phyloP scores from a whole-genome alignment of 2,888 invertebrate genomes.

The Andrena praecox region DNA sequence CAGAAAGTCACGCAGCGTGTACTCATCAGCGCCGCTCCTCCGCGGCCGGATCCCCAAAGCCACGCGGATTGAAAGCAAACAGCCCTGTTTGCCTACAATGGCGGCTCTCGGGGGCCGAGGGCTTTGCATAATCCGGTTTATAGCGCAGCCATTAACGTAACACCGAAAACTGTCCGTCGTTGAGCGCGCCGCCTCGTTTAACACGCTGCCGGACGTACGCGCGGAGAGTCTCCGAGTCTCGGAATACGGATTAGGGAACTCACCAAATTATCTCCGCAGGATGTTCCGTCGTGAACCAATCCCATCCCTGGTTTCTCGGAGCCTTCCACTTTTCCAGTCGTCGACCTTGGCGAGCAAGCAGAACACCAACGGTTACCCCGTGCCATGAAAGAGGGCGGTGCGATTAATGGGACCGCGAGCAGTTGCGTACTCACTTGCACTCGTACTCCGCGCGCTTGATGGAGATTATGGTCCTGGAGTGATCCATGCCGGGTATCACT shows the following conservation, averaged over 20 bases:
- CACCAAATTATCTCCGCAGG: slow-evolving; percentile 95
- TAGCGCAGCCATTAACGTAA: neutral
- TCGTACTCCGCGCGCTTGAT: slow-evolving; percentile 96
- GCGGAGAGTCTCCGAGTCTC: neutral
- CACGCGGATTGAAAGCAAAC: slow-evolving; percentile 51
- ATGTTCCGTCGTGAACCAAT: slow-evolving; percentile 96
- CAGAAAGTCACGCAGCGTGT: neutral
- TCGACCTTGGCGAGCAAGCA: slow-evolving; percentile 86
- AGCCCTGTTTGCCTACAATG: slow-evolving; percentile 20
- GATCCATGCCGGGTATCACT: slow-evolving; percentile 91
- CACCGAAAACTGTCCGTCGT: neutral
- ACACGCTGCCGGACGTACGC: neutral
- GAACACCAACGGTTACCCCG: no score
- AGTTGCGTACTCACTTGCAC: slow-evolving; percentile 93
- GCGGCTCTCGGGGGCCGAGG: neutral
- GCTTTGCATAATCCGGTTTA: slow-evolving; percentile 53
- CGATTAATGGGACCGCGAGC: no score
- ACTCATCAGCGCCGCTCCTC: neutral
- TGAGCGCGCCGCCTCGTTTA: neutral
- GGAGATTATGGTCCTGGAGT: slow-evolving; percentile 95
- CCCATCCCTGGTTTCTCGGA: slow-evolving; percentile 92
- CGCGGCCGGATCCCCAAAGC: neutral
- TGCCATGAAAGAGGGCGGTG: no score
- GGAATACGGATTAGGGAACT: slow-evolving; percentile 54
- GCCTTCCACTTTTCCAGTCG: slow-evolving; percentile 89